Percentiles rank a stretch among this genome's conserved stretches.
Evolutionary conservation across 2,113 vertebrate genomes (phyloP).

Genomic region (Oceanites oceanicus): DNA sequence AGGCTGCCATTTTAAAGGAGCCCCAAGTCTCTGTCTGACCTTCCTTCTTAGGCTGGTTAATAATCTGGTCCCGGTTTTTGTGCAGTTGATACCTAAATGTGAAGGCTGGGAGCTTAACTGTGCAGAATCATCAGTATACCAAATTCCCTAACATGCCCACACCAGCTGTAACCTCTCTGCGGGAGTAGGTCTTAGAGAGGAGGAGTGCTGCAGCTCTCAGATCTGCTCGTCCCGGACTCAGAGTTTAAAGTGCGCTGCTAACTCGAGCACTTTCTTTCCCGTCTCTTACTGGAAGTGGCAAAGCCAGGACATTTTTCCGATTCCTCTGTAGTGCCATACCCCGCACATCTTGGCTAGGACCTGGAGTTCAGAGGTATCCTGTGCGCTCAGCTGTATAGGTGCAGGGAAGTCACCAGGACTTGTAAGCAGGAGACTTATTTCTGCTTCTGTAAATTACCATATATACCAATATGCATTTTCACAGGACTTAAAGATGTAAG

Average conservation of each 20-base stretch:
- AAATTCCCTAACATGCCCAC: fast-evolving
- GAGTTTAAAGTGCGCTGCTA: not conserved
- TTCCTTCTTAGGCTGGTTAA: not conserved
- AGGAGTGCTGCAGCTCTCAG: not conserved
- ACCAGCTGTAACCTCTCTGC: not conserved
- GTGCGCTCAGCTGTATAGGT: not conserved
- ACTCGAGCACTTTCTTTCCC: not conserved
- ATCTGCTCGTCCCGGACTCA: fast-evolving
- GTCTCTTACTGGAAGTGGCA: not conserved
- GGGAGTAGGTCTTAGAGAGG: not conserved
- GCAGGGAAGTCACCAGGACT: not conserved
- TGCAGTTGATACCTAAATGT: not conserved
- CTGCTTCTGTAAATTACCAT: not conserved
- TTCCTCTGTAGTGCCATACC: not conserved
- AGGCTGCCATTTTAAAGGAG: not conserved
- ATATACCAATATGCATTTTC: fast-evolving
- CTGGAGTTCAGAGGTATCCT: not conserved
- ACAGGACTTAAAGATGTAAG: not conserved
- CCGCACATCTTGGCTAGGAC: not conserved
- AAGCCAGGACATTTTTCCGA: not conserved
- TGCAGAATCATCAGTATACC: not conserved
- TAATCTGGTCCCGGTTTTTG: not conserved
- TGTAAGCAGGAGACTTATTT: not conserved
- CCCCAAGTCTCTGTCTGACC: not conserved
- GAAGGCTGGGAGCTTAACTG: not conserved